Percentiles rank a stretch among this genome's conserved stretches.
phyloP scores from a whole-genome alignment of 2,113 vertebrate genomes.

The Stigmatopora argus region DNA sequence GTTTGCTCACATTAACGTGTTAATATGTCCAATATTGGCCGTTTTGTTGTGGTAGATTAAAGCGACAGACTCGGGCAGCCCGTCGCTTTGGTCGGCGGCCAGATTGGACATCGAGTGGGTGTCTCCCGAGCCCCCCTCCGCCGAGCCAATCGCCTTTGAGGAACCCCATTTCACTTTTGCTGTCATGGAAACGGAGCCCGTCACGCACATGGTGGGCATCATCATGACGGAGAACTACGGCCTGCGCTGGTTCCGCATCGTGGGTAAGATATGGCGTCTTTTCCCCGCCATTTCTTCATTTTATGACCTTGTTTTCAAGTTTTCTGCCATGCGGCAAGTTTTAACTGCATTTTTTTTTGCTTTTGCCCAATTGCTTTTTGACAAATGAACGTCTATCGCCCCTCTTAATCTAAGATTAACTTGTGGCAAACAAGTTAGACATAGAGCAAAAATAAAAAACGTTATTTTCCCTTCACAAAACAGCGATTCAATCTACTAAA shows the following conservation, averaged over 20 bases:
- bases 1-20: not conserved
- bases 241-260: constrained; percentile 84
- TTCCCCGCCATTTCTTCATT: not conserved
- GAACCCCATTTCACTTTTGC: constrained; percentile 85
- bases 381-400: too few species aligned
- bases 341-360: too few species aligned
- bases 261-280: constrained; percentile 71
- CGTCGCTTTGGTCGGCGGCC: constrained; percentile 74
- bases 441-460: too few species aligned
- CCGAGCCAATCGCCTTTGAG: constrained; percentile 77
- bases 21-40: not conserved
- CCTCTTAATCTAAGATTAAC: too few species aligned
- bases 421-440: too few species aligned
- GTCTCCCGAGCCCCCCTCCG: constrained; percentile 64
- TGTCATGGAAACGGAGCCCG: constrained; percentile 88
- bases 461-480: too few species aligned
- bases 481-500: too few species aligned
- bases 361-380: too few species aligned
- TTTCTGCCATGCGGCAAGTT: not conserved
- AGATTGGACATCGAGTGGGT: constrained; percentile 89
- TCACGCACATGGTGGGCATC: constrained; percentile 94
- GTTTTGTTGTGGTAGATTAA: constrained; percentile 72
- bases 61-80: constrained; percentile 81
- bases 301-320: not conserved
- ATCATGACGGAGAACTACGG: constrained; percentile 80